A percentile compares a stretch with the other conserved stretches of the same genome.
Evolutionary conservation across 2,797 vertebrate species (phyloP).

Genomic region (Ibycter americanus): DNA sequence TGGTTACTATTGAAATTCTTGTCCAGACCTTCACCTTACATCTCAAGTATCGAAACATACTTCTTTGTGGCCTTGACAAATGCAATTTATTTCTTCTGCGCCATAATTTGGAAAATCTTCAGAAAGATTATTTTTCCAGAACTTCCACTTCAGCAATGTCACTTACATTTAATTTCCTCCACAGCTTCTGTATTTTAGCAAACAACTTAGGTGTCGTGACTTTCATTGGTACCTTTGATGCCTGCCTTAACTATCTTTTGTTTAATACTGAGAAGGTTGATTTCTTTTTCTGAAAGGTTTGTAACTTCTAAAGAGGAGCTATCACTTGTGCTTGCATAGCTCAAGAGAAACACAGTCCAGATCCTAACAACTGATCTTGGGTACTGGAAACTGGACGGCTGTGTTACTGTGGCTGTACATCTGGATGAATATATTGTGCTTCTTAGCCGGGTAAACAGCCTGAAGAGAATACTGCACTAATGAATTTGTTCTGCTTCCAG

Average conservation of each 20-base stretch:
- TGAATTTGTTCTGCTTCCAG: conserved; percentile 8
- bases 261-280: neutral
- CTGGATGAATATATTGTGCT: neutral
- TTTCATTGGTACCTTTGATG: neutral
- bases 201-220: neutral
- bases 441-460: neutral
- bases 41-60: neutral
- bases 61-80: neutral
- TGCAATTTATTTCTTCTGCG: neutral
- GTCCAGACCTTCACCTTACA: neutral
- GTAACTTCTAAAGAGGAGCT: neutral
- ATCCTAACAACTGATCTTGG: neutral
- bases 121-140: neutral
- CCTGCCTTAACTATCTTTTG: neutral
- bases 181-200: neutral
- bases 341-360: neutral
- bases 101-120: neutral
- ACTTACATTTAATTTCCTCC: neutral
- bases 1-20: neutral
- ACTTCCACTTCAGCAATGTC: neutral
- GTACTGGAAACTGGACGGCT: neutral
- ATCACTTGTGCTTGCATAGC: neutral
- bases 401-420: neutral
- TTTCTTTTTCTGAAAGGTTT: neutral
- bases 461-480: neutral